phyloP scores from a whole-genome alignment of 2,113 vertebrate genomes.

The Manacus vitellinus region DNA sequence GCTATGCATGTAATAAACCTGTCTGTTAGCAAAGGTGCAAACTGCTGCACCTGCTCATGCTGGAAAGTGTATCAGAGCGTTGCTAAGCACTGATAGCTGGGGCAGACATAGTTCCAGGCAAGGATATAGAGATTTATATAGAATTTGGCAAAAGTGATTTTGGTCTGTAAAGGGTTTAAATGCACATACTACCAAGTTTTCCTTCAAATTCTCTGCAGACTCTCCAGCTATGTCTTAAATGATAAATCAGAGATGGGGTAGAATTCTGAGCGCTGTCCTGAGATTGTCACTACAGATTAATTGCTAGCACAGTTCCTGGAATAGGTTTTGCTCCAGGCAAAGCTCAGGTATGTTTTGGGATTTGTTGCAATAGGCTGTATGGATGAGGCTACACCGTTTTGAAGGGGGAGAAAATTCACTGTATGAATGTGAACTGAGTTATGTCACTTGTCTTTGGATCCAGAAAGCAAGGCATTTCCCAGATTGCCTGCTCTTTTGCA shows the following conservation, averaged over 20 bases:
- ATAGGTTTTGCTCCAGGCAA: background rate
- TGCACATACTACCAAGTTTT: background rate
- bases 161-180: background rate
- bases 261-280: conserved; percentile 1
- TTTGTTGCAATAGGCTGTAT: background rate
- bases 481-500: background rate
- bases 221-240: background rate
- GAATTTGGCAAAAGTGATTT: conserved; percentile 1
- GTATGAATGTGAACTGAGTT: background rate
- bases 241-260: conserved; percentile 18
- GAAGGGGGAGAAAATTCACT: background rate
- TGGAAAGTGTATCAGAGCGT: background rate
- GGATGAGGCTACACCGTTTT: background rate
- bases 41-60: background rate
- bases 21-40: background rate
- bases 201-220: background rate
- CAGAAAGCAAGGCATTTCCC: background rate
- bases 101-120: background rate
- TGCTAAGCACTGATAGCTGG: background rate
- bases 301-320: background rate
- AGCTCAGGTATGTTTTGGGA: background rate
- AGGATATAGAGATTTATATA: background rate
- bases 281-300: conserved; percentile 39
- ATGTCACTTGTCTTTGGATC: background rate
- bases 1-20: background rate